phyloP scores from a whole-genome alignment of 2,113 vertebrate genomes.

The Cairina moschata region DNA sequence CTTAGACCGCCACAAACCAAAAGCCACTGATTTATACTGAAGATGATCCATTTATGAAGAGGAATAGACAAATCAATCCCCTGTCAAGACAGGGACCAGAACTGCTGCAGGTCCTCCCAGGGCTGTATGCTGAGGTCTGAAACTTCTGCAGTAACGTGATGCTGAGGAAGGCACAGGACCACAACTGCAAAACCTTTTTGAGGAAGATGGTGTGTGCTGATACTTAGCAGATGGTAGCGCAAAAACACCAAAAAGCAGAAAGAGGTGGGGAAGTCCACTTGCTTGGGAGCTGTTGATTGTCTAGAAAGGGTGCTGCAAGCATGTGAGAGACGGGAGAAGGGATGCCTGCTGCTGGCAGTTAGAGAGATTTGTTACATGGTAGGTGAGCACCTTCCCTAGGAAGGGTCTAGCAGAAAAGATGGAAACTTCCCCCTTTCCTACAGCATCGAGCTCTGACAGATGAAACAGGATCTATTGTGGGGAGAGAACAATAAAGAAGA shows the following conservation, averaged over 20 bases:
- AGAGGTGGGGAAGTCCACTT: neutral
- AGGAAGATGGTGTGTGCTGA: neutral
- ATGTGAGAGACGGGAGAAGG: neutral
- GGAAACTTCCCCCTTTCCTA: neutral
- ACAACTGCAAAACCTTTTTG: neutral
- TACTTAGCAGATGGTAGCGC: neutral
- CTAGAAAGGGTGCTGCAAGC: neutral
- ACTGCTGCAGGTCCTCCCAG: neutral
- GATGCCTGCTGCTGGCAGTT: accelerated
- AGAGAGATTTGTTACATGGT: neutral
- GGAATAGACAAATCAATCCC: neutral
- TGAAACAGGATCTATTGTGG: neutral
- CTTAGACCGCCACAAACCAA: neutral
- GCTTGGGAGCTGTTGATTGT: neutral
- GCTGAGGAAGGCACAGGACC: neutral
- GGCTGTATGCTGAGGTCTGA: neutral
- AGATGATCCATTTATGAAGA: neutral
- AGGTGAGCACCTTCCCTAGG: neutral
- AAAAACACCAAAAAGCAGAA: neutral
- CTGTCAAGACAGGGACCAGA: neutral
- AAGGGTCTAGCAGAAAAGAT: accelerated
- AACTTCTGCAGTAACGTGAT: neutral
- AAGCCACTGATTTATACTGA: neutral
- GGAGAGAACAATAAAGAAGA: no score
- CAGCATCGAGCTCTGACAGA: neutral